phyloP scores from a whole-genome alignment of 1,140 invertebrate genomes.

The Drosophila jambulina region DNA sequence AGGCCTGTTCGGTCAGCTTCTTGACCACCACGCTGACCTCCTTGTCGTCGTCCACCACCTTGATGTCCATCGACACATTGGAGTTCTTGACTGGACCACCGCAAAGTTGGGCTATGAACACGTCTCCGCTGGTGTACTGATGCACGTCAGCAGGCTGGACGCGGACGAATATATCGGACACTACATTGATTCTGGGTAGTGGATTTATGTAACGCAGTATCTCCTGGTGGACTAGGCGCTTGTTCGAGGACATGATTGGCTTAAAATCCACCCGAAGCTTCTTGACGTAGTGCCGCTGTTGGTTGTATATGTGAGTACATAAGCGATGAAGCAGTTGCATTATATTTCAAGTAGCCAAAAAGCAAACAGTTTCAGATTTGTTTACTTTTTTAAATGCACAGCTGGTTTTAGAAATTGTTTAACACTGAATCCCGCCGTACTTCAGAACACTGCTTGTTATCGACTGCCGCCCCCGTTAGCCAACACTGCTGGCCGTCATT shows the following conservation, averaged over 20 bases:
- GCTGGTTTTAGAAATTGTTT: neutral
- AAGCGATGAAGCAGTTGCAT: constrained; percentile 60
- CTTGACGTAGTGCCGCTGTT: constrained; percentile 55
- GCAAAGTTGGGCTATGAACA: constrained; percentile 61
- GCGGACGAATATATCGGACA: constrained; percentile 60
- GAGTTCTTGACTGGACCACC: constrained; percentile 61
- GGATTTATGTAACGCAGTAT: constrained; percentile 74
- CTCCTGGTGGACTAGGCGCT: constrained; percentile 70
- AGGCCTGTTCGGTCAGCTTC: constrained; percentile 27
- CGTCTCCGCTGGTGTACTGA: constrained; percentile 68
- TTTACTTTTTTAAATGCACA: constrained; percentile 14
- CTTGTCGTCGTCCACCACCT: constrained; percentile 59
- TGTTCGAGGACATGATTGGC: constrained; percentile 19
- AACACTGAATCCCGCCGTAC: constrained; percentile 37
- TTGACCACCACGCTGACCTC: constrained; percentile 62
- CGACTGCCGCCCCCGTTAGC: constrained; percentile 13
- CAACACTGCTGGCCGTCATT: constrained; percentile 32
- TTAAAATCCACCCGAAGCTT: constrained; percentile 18
- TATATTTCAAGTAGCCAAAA: constrained; percentile 7
- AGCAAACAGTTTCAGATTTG: constrained; percentile 36
- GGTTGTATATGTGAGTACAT: constrained; percentile 30
- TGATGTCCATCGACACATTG: constrained; percentile 53
- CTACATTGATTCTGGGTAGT: constrained; percentile 67
- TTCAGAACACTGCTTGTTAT: constrained; percentile 20
- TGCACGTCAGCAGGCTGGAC: constrained; percentile 67